A percentile compares a stretch with the other conserved stretches of the same genome.
Evolutionary conservation across 2,113 vertebrate genomes (phyloP).

Genomic region (Chunga burmeisteri): DNA sequence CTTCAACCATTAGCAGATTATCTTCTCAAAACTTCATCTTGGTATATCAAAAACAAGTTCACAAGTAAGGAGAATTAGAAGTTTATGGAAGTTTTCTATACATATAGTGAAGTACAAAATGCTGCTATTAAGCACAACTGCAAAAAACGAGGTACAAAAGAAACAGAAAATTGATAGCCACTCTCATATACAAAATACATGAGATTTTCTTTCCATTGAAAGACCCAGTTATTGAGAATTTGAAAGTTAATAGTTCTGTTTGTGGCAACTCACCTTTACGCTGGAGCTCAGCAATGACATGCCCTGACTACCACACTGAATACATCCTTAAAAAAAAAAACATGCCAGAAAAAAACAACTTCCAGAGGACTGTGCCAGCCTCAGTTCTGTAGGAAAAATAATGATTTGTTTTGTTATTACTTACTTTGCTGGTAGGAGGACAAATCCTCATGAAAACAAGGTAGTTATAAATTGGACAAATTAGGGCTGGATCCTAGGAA

Average conservation of each 20-base stretch:
- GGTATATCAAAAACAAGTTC: neutral
- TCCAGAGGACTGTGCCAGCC: neutral
- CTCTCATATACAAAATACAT: neutral
- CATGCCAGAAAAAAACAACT: neutral
- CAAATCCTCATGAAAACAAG: neutral
- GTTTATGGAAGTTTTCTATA: neutral
- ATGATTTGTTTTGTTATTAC: neutral
- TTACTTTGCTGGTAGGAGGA: neutral
- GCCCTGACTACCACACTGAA: neutral
- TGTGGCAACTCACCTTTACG: neutral
- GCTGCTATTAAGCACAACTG: fast-evolving
- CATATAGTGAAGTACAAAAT: neutral
- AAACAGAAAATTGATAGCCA: neutral
- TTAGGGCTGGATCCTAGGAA: neutral
- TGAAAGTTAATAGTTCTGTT: neutral
- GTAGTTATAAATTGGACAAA: neutral
- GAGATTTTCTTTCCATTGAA: neutral
- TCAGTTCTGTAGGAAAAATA: neutral
- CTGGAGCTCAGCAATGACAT: neutral
- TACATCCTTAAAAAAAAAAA: neutral
- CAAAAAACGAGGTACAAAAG: neutral
- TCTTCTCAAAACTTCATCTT: neutral
- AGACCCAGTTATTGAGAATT: neutral
- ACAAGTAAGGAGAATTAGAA: neutral
- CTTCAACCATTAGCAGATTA: neutral